Evolutionary conservation across 1,140 invertebrate genomes (phyloP), one percentile per base, ranked within the genome.

Genomic region (Cydia amplana): DNA sequence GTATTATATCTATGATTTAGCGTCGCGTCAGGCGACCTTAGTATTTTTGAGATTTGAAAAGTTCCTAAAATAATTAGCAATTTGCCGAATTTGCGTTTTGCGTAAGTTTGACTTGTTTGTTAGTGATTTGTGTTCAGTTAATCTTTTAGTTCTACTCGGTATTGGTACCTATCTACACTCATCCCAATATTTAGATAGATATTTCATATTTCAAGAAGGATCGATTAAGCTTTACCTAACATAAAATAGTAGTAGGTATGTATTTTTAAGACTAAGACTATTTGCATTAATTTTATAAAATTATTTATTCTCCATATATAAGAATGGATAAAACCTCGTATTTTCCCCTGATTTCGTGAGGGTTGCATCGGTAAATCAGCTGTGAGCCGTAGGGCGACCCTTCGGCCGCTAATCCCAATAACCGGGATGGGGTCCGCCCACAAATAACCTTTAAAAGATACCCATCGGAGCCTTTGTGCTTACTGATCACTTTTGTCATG

Each of bases 381-480:
- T 70, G 65, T 36, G 28, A 70, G 55, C 0, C 51, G n/a, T 10
- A 23, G 55, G 20, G 55, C 64, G 23, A 65, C 4, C n/a, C n/a
- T 9, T 70, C 65, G 65, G 16, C 55, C 65, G 6, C 64, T 70
- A 70, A 70, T 70, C 36, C 65, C 23, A 32, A 32, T 70, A 70
- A 70, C 28, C 28, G 36, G 32, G 65, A 70, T 43, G 36, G 64
- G 32, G 32, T 43, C 65, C 32, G 32, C 36, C 65, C 65, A 36
- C 18, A 40, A 36, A 70, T 70, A 70, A 40, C 18, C 23, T 36
- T 70, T 36, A 6, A 70, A 36, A 43, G 32, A 43, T 70, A 70
- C 12, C 65, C n/a, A 36, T 36, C 64, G 25, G 28, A 36, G 36
- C 25, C 65, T 36, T 70, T 70, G 65, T 20, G 32, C 28, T 70